Conservation (phyloP, 1,140 invertebrate species). For the Scaptomyza pallida region DNA sequence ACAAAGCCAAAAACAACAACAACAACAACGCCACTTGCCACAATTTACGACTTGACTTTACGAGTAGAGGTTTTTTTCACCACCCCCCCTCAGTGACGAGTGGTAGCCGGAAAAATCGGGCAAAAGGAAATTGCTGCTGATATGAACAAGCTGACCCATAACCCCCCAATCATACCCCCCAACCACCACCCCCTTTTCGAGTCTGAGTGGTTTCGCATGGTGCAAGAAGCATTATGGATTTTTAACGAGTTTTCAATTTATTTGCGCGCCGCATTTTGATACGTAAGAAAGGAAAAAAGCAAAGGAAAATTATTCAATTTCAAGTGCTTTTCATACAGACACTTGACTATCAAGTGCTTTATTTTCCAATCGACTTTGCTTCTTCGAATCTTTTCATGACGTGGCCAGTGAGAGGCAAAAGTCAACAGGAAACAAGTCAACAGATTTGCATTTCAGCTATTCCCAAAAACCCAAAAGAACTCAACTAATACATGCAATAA, state of each 20-base stretch:
- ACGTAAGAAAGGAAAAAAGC: constrained; percentile 8
- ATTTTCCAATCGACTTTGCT: constrained; percentile 26
- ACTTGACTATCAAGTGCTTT: constrained; percentile 79
- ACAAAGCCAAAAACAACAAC: too few species aligned
- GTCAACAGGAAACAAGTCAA: constrained; percentile 15
- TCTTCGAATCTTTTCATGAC: constrained; percentile 5
- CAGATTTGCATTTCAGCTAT: too few species aligned
- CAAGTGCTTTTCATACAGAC: constrained; percentile 81
- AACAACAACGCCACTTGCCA: constrained; percentile 65
- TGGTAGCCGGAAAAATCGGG: constrained; percentile 29
- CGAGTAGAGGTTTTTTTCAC: too few species aligned
- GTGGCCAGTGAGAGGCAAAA: constrained; percentile 27
- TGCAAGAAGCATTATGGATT: constrained; percentile 79
- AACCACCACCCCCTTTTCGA: not conserved
- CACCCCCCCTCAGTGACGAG: constrained; percentile 48
- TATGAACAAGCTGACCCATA: constrained; percentile 48
- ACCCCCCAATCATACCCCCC: not conserved
- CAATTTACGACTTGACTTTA: constrained; percentile 54
- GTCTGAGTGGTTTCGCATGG: constrained; percentile 37
- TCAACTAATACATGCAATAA: constrained; percentile 1
- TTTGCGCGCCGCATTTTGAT: constrained; percentile 70
- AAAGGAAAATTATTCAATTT: constrained; percentile 34
- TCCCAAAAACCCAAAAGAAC: not conserved
- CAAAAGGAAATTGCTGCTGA: constrained; percentile 31
- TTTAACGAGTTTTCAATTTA: constrained; percentile 84